A percentile compares a stretch with the other conserved stretches of the same genome.
Evolutionary conservation across 2,797 vertebrate species (phyloP).

Genomic region (Coluber constrictor): DNA sequence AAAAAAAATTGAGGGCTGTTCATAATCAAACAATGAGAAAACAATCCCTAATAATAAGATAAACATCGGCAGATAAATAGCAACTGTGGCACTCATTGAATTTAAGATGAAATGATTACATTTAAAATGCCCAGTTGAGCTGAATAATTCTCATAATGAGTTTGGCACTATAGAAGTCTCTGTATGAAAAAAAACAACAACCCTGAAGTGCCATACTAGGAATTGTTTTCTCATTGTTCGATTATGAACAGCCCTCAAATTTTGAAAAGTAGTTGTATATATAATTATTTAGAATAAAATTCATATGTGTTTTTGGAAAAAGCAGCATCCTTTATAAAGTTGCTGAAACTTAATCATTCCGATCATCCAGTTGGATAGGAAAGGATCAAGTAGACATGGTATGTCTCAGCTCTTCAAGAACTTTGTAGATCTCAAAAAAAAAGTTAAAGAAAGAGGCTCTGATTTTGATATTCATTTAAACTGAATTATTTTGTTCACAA

Average conservation of each 20-base stretch:
- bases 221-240: not conserved
- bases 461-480: not conserved
- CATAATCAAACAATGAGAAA: not conserved
- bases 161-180: not conserved
- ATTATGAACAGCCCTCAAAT: not conserved
- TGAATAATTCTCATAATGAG: not conserved
- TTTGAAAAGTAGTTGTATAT: not conserved
- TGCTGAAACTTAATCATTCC: not conserved
- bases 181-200: not conserved
- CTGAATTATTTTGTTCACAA: not conserved
- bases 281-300: not conserved
- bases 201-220: not conserved
- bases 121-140: not conserved
- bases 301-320: not conserved
- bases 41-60: not conserved
- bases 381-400: not conserved
- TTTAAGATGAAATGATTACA: not conserved
- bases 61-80: not conserved
- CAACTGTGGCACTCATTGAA: not conserved
- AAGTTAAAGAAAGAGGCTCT: not conserved
- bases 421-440: not conserved
- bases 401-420: not conserved
- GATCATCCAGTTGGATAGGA: not conserved
- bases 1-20: not conserved
- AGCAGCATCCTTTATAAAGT: not conserved